Conservation (phyloP, 1,140 invertebrate species). For the Chionoecetes opilio region DNA sequence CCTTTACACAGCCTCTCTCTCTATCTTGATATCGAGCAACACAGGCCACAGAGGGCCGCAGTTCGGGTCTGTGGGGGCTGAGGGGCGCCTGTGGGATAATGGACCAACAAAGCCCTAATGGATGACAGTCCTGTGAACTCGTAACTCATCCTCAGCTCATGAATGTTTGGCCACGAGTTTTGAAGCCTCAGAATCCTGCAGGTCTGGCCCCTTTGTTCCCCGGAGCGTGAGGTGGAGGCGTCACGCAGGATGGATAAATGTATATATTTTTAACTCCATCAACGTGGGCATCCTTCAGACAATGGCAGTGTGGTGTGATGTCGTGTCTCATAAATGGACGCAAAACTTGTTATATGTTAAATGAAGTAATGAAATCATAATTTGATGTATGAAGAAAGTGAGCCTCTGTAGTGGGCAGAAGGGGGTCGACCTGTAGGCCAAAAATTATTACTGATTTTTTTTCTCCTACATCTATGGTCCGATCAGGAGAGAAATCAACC, state of each 20-base stretch:
- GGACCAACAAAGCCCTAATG: slow-evolving; percentile 45
- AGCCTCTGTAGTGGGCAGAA: too few relatives aligned
- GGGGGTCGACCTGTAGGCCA: too few relatives aligned
- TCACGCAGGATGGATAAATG: slow-evolving; percentile 1
- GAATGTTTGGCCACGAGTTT: slow-evolving; percentile 54
- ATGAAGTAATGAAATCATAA: too few relatives aligned
- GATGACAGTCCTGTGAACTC: slow-evolving; percentile 29
- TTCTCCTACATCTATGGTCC: neutral
- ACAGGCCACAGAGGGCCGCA: neutral
- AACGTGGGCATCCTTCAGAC: too few relatives aligned
- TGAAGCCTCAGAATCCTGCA: slow-evolving; percentile 35
- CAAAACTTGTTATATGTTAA: too few relatives aligned
- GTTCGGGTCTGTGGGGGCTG: neutral
- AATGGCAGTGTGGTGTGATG: too few relatives aligned
- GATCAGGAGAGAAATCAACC: neutral
- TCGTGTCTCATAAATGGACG: too few relatives aligned
- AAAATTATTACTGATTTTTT: too few relatives aligned
- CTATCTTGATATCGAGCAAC: slow-evolving; percentile 1
- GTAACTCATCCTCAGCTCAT: slow-evolving; percentile 38
- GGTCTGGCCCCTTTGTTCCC: slow-evolving; percentile 5
- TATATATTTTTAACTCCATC: neutral
- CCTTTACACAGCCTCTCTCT: neutral
- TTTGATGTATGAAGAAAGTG: too few relatives aligned
- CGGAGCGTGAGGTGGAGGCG: slow-evolving; percentile 33
- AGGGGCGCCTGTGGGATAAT: slow-evolving; percentile 6